Evolutionary conservation across 2,113 vertebrate genomes (phyloP), one percentile per base, ranked within the genome.

Genomic region (Eonycteris spelaea): DNA sequence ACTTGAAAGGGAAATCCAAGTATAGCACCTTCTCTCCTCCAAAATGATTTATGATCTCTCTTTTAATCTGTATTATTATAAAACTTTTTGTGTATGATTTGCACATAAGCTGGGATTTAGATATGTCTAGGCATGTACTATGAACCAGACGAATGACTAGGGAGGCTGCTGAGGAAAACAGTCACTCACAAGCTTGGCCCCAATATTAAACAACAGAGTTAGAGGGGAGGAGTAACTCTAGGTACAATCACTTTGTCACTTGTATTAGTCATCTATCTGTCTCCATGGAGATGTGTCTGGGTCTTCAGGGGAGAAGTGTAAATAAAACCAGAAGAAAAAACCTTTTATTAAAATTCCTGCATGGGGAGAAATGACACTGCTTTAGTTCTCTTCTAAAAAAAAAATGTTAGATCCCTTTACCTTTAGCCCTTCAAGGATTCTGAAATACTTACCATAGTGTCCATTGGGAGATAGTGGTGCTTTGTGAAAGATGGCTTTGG

Each of bases 11-110:
- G 57, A 96, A 92, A 43, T 70, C 11, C 30, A 92, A 28, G 63
- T 70, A 70, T 55, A 94, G 38, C 77, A 63, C 5, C 45, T n/a
- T 91, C 40, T 80, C 38, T 70, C 65, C 33, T 95, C 43, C 79
- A 48, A 75, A 94, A 53, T 26, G 18, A 43, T 68, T 87, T 94
- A 35, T 77, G 51, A 79, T 45, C 4, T 86, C 43, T 86, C 51
- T 95, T 96, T 93, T 55, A 67, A 57, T 91, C 75, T 91, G 82
- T 86, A 86, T 85, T 92, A 88, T 94, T 92, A 84, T 84, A 84
- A 67, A 84, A 57, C 1, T 3, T 75, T 78, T 38, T 43, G 24
- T 86, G 18, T 74, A 28, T 83, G 68, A 68, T 71, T 73, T 78
- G 48, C 40, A 7, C 38, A 19, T 74, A 75, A 92, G 30, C n/a